These are phyloP conservation scores for Psilanteris sp. DNA, from an alignment of 1,140 invertebrate species.

Conservation along the genomic window DNA sequence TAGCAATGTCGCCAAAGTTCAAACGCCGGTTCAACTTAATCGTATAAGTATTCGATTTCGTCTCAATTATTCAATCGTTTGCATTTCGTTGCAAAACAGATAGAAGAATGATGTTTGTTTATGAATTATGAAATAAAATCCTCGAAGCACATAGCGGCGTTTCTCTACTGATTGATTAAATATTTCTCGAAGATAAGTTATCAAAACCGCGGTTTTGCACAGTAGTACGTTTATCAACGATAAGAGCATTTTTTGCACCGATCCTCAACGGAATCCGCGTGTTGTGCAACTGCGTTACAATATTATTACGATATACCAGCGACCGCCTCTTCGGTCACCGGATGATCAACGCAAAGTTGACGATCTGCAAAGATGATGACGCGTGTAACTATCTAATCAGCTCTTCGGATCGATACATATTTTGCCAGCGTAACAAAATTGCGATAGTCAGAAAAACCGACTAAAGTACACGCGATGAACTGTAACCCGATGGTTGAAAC, in stretches of 20 bases:
- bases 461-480: constrained; percentile 38
- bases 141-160: too few relatives aligned
- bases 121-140: too few relatives aligned
- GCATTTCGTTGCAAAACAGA: too few relatives aligned
- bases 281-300: constrained; percentile 17
- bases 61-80: too few relatives aligned
- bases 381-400: too few relatives aligned
- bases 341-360: too few relatives aligned
- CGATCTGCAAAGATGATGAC: too few relatives aligned
- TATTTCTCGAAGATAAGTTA: constrained; percentile 30
- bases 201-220: constrained; percentile 19
- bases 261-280: constrained; percentile 5
- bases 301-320: constrained; percentile 3
- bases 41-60: too few relatives aligned
- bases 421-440: constrained; percentile 2
- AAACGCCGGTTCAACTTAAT: too few relatives aligned
- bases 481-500: constrained; percentile 18
- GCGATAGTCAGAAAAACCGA: constrained; percentile 7
- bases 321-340: too few relatives aligned
- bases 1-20: too few relatives aligned
- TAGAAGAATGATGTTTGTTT: too few relatives aligned
- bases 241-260: constrained; percentile 32
- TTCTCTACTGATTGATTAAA: constrained; percentile 16
- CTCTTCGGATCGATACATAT: constrained; percentile 6
- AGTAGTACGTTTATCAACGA: constrained; percentile 41